These are phyloP conservation scores for Todiramphus chloris DNA, from an alignment of 2,113 vertebrate genomes.

Conservation along the genomic window DNA sequence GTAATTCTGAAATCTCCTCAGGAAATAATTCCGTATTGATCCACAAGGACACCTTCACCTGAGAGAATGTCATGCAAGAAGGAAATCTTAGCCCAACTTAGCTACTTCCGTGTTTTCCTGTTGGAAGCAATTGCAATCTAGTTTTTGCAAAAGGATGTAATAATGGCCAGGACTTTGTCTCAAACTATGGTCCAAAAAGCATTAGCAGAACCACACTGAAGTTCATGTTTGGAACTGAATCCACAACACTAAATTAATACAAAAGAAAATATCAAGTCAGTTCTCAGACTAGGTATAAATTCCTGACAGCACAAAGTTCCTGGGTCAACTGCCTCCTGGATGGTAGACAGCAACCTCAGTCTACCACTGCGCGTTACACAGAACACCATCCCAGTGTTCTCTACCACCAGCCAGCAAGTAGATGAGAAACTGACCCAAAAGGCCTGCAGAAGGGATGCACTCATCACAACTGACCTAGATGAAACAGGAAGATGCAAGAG, in stretches of 20 bases:
- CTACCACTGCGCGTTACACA: neutral
- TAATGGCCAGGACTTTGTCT: neutral
- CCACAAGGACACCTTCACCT: neutral
- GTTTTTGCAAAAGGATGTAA: neutral
- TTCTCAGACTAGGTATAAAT: neutral
- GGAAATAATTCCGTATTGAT: neutral
- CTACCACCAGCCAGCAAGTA: neutral
- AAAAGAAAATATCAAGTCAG: neutral
- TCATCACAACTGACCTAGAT: neutral
- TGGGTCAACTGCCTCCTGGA: neutral
- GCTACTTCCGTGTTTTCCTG: neutral
- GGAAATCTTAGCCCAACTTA: neutral
- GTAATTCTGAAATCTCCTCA: neutral
- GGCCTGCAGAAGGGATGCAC: neutral
- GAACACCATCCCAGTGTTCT: neutral
- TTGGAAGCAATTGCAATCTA: neutral
- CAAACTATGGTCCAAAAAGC: neutral
- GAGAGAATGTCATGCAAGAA: neutral
- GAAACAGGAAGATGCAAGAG: neutral
- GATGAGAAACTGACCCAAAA: neutral
- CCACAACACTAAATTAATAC: neutral
- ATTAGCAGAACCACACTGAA: neutral
- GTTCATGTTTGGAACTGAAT: neutral
- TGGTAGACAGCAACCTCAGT: neutral
- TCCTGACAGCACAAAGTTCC: neutral